Evolutionary conservation across 2,888 invertebrate genomes (phyloP), one percentile per base, ranked within the genome.

Genomic region (Melipona beecheii): DNA sequence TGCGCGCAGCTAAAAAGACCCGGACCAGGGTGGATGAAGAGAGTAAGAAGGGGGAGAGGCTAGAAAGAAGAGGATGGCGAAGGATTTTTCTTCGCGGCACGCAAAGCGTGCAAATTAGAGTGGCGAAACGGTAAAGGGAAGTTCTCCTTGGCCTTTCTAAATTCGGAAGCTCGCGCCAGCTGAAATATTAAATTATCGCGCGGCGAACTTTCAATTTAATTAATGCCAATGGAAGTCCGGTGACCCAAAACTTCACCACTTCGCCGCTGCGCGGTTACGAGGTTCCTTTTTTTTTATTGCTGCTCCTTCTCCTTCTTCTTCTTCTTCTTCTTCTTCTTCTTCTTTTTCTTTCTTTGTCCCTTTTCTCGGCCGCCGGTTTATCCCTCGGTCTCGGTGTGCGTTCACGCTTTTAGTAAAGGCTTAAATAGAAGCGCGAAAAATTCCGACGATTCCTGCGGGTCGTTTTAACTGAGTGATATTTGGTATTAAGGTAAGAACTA

Each of bases 41-140:
- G 49, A 21, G 5, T 2, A 19, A 24, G 71, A 24, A 9, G 43
- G 43, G 9, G 9, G 11, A 9, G 11, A 0, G 43, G 2, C 43
- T 43, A 1, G 43, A 43, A 43, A 43, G 43, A 6, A 66, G 52
- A 54, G 58, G 50, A 21, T 21, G 52, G 58, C 52, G n/a, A 60
- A 70, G 74, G 65, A 75, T 82, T 74, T 82, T 60, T 71, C 80
- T 82, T 75, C 75, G 71, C 31, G 70, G 70, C 81, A 80, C 70
- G 81, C 82, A 80, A 80, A 80, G 80, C 82, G 81, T 82, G 75
- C 65, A 82, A 82, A 82, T 82, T 82, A 79, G 82, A 65, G 80
- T 70, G 52, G 31, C 52, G 65, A 60, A 60, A 82, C 43, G 54
- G 62, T 15, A 62, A 62, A 70, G 54, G 56, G 56, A 62, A 50